Percentiles rank a stretch among this genome's conserved stretches.
Evolutionary conservation across 1,140 invertebrate species (phyloP).

Genomic region (Drosophila pandora): DNA sequence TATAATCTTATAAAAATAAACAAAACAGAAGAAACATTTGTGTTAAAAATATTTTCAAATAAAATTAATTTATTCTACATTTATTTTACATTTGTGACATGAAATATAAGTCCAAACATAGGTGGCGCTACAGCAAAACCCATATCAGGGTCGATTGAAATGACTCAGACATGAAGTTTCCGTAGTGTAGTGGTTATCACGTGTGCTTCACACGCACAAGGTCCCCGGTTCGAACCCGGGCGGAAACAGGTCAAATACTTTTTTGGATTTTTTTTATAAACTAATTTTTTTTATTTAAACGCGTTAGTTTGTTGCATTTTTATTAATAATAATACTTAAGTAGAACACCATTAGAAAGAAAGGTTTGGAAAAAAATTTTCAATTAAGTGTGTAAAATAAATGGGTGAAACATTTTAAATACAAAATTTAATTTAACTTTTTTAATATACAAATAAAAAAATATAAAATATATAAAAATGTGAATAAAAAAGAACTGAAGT

Average conservation of each 20-base stretch:
- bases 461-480: neutral
- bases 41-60: neutral
- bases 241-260: slow-evolving; percentile 83
- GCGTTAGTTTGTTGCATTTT: no score
- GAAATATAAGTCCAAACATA: neutral
- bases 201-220: slow-evolving; percentile 88
- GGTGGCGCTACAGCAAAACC: slow-evolving; percentile 69
- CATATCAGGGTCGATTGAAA: slow-evolving; percentile 86
- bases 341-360: no score
- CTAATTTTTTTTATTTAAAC: neutral
- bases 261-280: neutral
- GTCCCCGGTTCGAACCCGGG: slow-evolving; percentile 87
- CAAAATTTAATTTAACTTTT: no score
- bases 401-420: no score
- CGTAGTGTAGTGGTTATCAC: slow-evolving; percentile 85
- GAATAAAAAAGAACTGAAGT: neutral
- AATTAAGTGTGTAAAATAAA: no score
- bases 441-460: neutral
- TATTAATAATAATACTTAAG: no score
- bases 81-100: neutral
- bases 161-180: slow-evolving; percentile 85
- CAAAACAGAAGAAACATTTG: neutral
- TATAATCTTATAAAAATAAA: neutral
- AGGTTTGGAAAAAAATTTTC: no score
- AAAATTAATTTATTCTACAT: neutral